phyloP scores from a whole-genome alignment of 1,140 invertebrate genomes.

The Drosophila sturtevanti region DNA sequence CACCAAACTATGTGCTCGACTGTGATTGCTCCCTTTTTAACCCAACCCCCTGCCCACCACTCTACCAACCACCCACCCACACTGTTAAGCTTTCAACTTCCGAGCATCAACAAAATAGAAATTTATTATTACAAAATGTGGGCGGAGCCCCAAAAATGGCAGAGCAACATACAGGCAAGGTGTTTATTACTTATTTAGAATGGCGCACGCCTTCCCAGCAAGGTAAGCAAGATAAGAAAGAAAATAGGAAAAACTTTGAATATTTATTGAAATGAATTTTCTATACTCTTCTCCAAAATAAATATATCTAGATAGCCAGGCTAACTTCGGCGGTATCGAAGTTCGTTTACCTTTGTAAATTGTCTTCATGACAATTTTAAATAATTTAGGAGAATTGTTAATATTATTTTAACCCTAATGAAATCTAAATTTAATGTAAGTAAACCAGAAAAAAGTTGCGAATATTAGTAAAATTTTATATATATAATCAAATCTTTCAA shows the following conservation, averaged over 20 bases:
- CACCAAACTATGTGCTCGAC: constrained; percentile 68
- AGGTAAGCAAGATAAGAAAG: background rate
- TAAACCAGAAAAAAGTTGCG: too few relatives aligned
- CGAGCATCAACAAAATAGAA: constrained; percentile 63
- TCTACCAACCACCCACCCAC: too few relatives aligned
- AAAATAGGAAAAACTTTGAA: background rate
- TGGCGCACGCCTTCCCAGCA: constrained; percentile 29
- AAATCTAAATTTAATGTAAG: too few relatives aligned
- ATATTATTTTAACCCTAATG: too few relatives aligned
- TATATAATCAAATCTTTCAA: too few relatives aligned
- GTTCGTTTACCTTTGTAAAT: too few relatives aligned
- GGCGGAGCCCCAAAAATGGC: constrained; percentile 1
- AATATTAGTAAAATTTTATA: too few relatives aligned
- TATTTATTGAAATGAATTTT: background rate
- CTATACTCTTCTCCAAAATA: background rate
- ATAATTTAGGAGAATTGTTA: too few relatives aligned
- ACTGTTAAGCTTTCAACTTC: background rate
- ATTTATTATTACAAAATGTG: constrained; percentile 67
- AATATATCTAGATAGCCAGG: too few relatives aligned
- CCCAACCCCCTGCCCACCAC: too few relatives aligned
- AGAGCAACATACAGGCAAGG: constrained; percentile 39
- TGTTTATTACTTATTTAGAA: constrained; percentile 75
- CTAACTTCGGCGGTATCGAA: too few relatives aligned
- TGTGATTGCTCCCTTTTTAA: constrained; percentile 49
- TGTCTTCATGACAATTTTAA: too few relatives aligned